Evolutionary conservation across 2,113 vertebrate genomes (phyloP).

Genomic region (Microtus oregoni): DNA sequence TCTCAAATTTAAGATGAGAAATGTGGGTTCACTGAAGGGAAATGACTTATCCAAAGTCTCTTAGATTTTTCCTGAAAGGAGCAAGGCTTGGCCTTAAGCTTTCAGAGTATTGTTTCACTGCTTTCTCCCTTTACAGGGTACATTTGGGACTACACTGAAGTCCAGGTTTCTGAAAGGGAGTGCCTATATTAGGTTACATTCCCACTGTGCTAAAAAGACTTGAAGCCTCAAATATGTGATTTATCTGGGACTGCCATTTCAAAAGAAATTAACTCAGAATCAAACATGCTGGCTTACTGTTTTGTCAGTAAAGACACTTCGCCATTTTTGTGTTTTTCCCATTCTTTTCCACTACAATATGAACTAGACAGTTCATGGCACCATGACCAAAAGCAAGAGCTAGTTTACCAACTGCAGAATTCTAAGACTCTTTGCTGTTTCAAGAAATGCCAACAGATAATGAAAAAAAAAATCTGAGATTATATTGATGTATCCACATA

Average conservation of each 20-base stretch:
- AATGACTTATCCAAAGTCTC: neutral
- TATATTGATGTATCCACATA: conserved; percentile 33
- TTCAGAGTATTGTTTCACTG: neutral
- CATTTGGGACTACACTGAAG: neutral
- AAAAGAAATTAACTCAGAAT: conserved; percentile 42
- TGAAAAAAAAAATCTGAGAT: conserved; percentile 60
- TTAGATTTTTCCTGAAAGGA: conserved; percentile 9
- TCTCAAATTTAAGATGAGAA: conserved; percentile 36
- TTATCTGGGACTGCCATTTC: conserved; percentile 6
- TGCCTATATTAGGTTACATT: neutral
- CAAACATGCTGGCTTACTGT: conserved; percentile 3
- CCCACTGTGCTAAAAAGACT: conserved; percentile 25
- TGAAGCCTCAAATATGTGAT: neutral
- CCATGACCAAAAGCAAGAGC: neutral
- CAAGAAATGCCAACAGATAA: conserved; percentile 49
- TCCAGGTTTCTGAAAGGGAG: conserved; percentile 3
- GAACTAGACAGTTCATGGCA: neutral
- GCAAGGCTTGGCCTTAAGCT: neutral
- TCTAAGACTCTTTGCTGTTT: conserved; percentile 15
- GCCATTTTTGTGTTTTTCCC: neutral
- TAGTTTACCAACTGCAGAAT: conserved; percentile 13
- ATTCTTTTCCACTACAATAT: conserved; percentile 1
- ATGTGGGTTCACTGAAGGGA: neutral
- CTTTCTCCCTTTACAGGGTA: neutral
- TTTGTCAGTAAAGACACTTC: conserved; percentile 26